Base-by-base conservation (phyloP, 2,113 vertebrate genomes). In the Labeo catla region DNA sequence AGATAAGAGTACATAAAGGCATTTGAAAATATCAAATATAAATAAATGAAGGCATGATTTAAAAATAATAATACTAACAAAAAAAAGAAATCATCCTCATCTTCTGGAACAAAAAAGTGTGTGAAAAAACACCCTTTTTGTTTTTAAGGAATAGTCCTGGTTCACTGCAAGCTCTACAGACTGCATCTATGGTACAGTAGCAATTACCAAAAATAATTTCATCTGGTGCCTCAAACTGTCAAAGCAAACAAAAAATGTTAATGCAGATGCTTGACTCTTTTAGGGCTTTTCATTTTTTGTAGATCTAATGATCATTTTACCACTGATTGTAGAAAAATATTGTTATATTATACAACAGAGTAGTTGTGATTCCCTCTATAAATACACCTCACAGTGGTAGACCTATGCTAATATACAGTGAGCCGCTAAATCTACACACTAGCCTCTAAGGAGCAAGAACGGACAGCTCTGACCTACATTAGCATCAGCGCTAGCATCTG, bases 381-480 rank as follows among this genome's bases (percentile, higher is more conserved):
- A 86, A 59, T 36, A 66, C 76, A 76, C 52, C 54, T 16, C 16
- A 59, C 9, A 19, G 43, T 61, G 59, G 39, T 34, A 87, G 65
- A 54, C 83, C 85, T 59, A 28, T 36, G 47, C 23, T 87, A 74
- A 72, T 81, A 84, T 34, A 28, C 52, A 72, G 83, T 73, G 57
- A 85, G 78, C 52, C 47, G 73, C 65, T 76, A 85, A 84, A 84
- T 73, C 68, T 84, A 84, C 36, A 84, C 50, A 84, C 15, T 57
- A 59, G 28, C 50, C 68, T 73, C 81, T 59, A 54, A 28, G 70
- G 78, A 76, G 59, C 57, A 78, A 16, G 57, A 50, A 74, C 4
- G 52, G 73, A 59, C 59, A 78, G 54, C 63, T 65, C 21, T 82
- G 86, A 83, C 77, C 83, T 83, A 87, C 70, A 65, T 78, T 83